These are phyloP conservation scores for Eupithecia tripunctaria DNA, from an alignment of 2,888 invertebrate species.

Conservation along the genomic window DNA sequence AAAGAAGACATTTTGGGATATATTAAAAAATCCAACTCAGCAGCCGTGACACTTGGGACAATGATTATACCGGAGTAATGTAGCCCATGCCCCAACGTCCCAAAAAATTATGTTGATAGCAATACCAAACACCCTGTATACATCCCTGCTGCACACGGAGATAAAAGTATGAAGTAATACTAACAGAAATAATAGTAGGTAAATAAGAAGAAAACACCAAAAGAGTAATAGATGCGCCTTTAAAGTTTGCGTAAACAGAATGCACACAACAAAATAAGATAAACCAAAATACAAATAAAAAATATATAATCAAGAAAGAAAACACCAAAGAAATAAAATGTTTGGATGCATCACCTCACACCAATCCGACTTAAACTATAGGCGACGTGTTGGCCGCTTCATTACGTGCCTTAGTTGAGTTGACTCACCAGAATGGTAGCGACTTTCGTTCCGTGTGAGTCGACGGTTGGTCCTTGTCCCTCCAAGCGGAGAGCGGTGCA, in stretches of 20 bases:
- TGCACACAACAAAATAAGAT: background rate
- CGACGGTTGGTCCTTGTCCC: slow-evolving; percentile 94
- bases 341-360: slow-evolving; percentile 33
- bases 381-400: slow-evolving; percentile 29
- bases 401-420: slow-evolving; percentile 17
- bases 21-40: no score
- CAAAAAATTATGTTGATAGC: no score
- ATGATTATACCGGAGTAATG: no score
- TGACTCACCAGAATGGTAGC: slow-evolving; percentile 97
- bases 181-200: background rate
- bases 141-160: background rate
- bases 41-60: no score
- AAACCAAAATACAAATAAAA: background rate
- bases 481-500: slow-evolving; percentile 85
- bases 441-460: slow-evolving; percentile 96
- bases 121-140: background rate
- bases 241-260: background rate
- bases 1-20: no score
- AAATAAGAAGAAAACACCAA: slow-evolving; percentile 2
- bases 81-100: no score
- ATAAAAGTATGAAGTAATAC: background rate
- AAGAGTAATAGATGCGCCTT: background rate
- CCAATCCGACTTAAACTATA: slow-evolving; percentile 42
- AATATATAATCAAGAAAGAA: background rate
- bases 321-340: slow-evolving; percentile 6